Base-by-base conservation (phyloP, 2,797 vertebrate species). In the Mycteria americana region DNA sequence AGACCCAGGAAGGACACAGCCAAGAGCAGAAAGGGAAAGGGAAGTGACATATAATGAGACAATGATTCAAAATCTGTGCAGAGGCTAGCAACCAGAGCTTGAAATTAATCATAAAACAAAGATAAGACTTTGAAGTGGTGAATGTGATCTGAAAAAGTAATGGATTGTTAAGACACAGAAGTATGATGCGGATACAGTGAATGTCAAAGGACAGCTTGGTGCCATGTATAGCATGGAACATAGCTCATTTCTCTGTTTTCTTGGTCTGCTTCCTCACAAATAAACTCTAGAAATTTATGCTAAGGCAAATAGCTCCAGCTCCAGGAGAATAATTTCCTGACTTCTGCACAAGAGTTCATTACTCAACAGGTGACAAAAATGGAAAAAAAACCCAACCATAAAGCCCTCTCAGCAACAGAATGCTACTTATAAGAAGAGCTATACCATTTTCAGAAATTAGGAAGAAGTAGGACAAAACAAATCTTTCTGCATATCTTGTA, bases 81-180 rank as follows among this genome's bases (percentile, higher is more conserved):
- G 50, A 95, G 76, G 81, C 62, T 80, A 80, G 68, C 67, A 91
- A 89, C 74, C 63, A 64, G 54, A 74, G 17, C 30, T 69, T 84
- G 73, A 59, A 84, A 86, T 79, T 25, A 76, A 94, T 88, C 79
- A 78, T 85, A 89, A 92, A 88, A 54, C n/a, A 77, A 88, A 73
- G 27, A 79, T 54, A 89, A 82, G 41, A 76, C 45, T 93, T 96
- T 94, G 88, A 76, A 94, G 51, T 53, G 72, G 31, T 45, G 12
- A 22, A 39, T 62, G 39, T 57, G 80, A 80, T 64, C 65, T 79
- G 28, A 91, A 85, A 91, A 86, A 37, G 18, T 4, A 18, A 30
- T 50, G 33, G 18, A 33, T 35, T 76, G 8, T 41, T 83, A 76
- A 91, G 74, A 75, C 53, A 60, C 11, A 41, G 54, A 22, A 50